Base-by-base conservation (phyloP, 2,888 invertebrate species). In the Chloromyia formosa region DNA sequence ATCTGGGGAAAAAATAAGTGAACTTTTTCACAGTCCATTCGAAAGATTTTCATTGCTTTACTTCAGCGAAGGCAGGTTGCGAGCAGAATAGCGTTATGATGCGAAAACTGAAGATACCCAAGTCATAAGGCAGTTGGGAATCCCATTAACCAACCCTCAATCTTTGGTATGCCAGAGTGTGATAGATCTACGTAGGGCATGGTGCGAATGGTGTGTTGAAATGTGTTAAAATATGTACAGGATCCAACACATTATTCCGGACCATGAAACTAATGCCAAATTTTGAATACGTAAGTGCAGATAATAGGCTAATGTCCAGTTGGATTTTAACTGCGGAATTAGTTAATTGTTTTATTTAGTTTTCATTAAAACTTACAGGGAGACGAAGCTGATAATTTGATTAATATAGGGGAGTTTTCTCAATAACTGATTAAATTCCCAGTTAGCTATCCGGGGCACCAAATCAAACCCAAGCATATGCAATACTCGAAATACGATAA, bases 1-100 rank as follows among this genome's bases (percentile, higher is more conserved):
- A 49, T 49, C 12, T 49, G 49, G 16, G 12, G 49, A 2, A 49
- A 73, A 35, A 27, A 66, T 53, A 74, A 74, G 14, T 16, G 61
- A 72, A 40, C 20, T 71, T 56, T 54, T 14, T 53, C 53, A 53
- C 27, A 71, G 12, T 3, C 54, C 16, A 10, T 45, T 66, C 22
- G n/a, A 40, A 45, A 66, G 49, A 49, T 49, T 49, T 49, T 49
- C 49, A 49, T 49, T 3, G 49, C 16, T n/a, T 10, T 10, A 49
- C 4, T 49, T 49, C 12, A n/a, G 16, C 10, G 49, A n/a, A 2
- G 49, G 49, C n/a, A 45, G 69, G 14, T 49, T 35, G 10, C 10
- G 49, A n/a, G 45, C 40, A 35, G 18, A 53, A 49, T 58, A 18
- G 20, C 18, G 12, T 58, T 58, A 58, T 22, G 58, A 58, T 58